These are phyloP conservation scores for Chloropsis hardwickii DNA, from an alignment of 2,113 vertebrate species.

Conservation along the genomic window DNA sequence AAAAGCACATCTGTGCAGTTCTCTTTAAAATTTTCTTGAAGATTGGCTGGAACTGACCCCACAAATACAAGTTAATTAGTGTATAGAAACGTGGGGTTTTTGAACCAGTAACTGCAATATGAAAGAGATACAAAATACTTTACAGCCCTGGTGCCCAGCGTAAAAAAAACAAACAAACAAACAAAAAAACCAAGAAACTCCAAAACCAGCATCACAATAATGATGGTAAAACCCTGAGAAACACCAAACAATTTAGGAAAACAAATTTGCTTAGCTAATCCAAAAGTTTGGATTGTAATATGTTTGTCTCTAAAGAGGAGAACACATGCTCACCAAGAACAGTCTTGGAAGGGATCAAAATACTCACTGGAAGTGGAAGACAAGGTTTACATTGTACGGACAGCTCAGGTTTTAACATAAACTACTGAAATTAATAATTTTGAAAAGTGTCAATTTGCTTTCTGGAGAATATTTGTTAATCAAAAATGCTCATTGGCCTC, in stretches of 20 bases:
- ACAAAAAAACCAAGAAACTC: not conserved
- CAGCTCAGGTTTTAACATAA: not conserved
- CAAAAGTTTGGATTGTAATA: not conserved
- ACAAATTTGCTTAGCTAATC: not conserved
- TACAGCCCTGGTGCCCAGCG: accelerated
- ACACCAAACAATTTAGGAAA: not conserved
- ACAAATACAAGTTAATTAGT: not conserved
- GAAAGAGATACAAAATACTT: not conserved
- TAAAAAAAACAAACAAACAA: not conserved
- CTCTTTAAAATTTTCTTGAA: not conserved
- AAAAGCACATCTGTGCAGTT: accelerated
- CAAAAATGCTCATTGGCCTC: not conserved
- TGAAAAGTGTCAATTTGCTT: not conserved
- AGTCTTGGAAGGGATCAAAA: not conserved
- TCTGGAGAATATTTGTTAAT: not conserved
- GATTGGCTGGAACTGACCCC: not conserved
- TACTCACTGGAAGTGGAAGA: not conserved
- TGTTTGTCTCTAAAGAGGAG: not conserved
- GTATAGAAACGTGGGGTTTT: not conserved
- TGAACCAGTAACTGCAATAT: not conserved
- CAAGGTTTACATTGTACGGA: not conserved
- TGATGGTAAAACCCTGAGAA: not conserved
- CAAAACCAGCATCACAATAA: not conserved
- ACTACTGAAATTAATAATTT: not conserved
- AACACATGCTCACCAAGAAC: not conserved